A percentile compares a stretch with the other conserved stretches of the same genome.
Evolutionary conservation across 2,113 vertebrate genomes (phyloP).

Genomic region (Pangasianodon gigas): DNA sequence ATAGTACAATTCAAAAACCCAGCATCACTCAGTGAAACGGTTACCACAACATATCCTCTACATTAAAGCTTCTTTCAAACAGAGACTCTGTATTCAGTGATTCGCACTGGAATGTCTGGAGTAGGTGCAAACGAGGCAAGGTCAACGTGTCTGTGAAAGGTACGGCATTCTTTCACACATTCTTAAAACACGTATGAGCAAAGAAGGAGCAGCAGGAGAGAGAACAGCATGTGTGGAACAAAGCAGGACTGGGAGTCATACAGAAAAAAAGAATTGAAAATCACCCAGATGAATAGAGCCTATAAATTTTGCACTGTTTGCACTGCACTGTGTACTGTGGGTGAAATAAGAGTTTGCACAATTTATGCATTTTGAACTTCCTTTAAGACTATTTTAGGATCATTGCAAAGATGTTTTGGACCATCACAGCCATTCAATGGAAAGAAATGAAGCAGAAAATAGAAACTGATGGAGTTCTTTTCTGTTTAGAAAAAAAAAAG

Average conservation of each 20-base stretch:
- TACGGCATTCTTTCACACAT: conserved; percentile 40
- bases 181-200: conserved; percentile 36
- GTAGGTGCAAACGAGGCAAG: conserved; percentile 45
- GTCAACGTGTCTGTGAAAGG: conserved; percentile 26
- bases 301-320: not conserved
- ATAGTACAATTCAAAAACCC: not conserved
- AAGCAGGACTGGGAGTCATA: not conserved
- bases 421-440: not conserved
- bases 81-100: not conserved
- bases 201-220: conserved; percentile 9
- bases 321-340: not conserved
- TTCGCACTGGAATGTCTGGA: conserved; percentile 10
- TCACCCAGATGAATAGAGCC: not conserved
- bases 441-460: not conserved
- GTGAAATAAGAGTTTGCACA: not conserved
- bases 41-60: not conserved
- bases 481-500: not conserved
- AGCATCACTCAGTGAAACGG: not conserved
- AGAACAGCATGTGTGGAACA: conserved; percentile 1
- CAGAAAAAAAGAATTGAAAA: conserved; percentile 11
- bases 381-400: not conserved
- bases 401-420: not conserved
- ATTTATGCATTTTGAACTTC: not conserved
- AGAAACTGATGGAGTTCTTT: not conserved
- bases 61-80: not conserved